Evolutionary conservation across 2,113 vertebrate genomes (phyloP).

Genomic region (Tetrax tetrax): DNA sequence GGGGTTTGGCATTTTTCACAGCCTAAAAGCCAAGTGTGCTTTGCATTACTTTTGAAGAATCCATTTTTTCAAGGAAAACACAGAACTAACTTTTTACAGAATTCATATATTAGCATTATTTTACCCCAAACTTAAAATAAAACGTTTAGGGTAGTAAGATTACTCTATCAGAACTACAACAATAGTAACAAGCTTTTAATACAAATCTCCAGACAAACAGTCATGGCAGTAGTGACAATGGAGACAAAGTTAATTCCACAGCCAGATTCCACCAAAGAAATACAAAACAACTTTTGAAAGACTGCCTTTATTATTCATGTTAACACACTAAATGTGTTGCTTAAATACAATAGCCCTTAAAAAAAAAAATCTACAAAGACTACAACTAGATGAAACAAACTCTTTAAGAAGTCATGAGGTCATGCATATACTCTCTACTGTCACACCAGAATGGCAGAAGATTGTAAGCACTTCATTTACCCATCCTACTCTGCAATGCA

Average conservation of each 20-base stretch:
- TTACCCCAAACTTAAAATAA: constrained; percentile 67
- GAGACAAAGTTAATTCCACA: constrained; percentile 79
- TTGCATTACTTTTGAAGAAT: constrained; percentile 78
- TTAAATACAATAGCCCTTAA: constrained; percentile 74
- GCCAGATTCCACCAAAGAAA: constrained; percentile 80
- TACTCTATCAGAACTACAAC: constrained; percentile 78
- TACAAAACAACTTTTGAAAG: constrained; percentile 80
- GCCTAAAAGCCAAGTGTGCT: constrained; percentile 79
- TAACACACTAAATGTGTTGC: constrained; percentile 73
- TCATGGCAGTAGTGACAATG: constrained; percentile 78
- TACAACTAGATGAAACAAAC: constrained; percentile 79
- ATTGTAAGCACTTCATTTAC: constrained; percentile 66
- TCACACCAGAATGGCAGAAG: constrained; percentile 71
- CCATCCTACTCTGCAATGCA: constrained; percentile 75
- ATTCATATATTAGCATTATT: constrained; percentile 66
- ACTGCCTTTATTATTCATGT: constrained; percentile 72
- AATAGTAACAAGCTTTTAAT: constrained; percentile 76
- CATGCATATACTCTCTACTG: constrained; percentile 76
- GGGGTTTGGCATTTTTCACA: constrained; percentile 68
- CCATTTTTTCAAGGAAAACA: constrained; percentile 73
- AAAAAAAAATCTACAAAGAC: constrained; percentile 67
- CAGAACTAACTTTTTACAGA: constrained; percentile 77
- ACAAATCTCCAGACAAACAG: constrained; percentile 78
- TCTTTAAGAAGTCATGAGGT: constrained; percentile 75
- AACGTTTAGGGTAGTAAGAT: constrained; percentile 57